A percentile compares a stretch with the other conserved stretches of the same genome.
These are phyloP conservation scores for Trichoplusia ni DNA, from an alignment of 1,140 invertebrate species.

Conservation along the genomic window DNA sequence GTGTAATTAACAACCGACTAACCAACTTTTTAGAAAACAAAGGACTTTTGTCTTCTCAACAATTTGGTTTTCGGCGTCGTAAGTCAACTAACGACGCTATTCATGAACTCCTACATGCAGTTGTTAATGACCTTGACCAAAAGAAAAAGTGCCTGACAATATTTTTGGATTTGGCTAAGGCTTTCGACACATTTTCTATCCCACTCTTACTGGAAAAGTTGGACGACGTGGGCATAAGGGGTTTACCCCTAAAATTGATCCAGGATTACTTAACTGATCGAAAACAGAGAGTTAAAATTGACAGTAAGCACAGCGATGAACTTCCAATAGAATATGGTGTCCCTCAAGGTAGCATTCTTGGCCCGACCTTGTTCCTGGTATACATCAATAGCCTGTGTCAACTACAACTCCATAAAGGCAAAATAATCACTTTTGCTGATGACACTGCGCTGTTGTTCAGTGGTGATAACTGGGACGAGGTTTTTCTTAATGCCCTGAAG, in stretches of 20 bases:
- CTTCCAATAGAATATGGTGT: not conserved
- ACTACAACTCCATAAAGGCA: not conserved
- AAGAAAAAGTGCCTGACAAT: not conserved
- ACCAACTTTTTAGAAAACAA: constrained; percentile 15
- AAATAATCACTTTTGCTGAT: not conserved
- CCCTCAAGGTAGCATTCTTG: not conserved
- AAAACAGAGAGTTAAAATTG: not conserved
- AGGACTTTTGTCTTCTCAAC: not conserved
- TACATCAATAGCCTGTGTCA: not conserved
- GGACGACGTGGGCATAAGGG: not conserved
- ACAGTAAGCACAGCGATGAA: not conserved
- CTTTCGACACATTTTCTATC: not conserved
- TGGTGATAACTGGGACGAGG: not conserved
- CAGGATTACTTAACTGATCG: not conserved
- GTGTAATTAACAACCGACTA: constrained; percentile 13
- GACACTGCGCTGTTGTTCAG: not conserved
- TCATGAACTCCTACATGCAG: not conserved
- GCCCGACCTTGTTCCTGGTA: not conserved
- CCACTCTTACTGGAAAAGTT: not conserved
- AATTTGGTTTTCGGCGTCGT: constrained; percentile 13
- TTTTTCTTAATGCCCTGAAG: not conserved
- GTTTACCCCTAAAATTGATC: not conserved
- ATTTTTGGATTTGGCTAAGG: not conserved
- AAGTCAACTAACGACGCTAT: constrained; percentile 17
- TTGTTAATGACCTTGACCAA: not conserved